Conservation (phyloP, 2,888 invertebrate genomes). For the Ecdyonurus torrentis region DNA sequence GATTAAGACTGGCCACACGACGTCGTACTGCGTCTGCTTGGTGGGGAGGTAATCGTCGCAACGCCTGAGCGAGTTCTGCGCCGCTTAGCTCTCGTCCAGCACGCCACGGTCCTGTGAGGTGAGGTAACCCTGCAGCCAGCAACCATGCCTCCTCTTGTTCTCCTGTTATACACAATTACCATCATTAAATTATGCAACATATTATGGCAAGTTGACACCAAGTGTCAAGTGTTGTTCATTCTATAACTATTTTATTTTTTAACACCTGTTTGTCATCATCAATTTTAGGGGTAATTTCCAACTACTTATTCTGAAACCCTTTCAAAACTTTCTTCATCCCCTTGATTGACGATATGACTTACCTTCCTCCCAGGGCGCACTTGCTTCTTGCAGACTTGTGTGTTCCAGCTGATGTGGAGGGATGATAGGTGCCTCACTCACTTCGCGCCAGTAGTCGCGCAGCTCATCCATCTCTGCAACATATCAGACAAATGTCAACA, state of each 20-base stretch:
- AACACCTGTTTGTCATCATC: too few species aligned
- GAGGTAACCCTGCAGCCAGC: slow-evolving; percentile 50
- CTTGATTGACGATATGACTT: too few species aligned
- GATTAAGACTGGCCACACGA: slow-evolving; percentile 56
- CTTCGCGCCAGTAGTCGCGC: background rate
- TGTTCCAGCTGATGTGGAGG: background rate
- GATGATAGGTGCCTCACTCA: background rate
- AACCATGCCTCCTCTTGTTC: slow-evolving; percentile 64
- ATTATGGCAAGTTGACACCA: too few species aligned
- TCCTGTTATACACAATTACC: slow-evolving; percentile 23
- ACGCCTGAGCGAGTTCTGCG: slow-evolving; percentile 42
- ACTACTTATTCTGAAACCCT: too few species aligned
- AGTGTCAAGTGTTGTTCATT: background rate
- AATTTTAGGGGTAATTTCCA: too few species aligned
- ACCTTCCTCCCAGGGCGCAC: background rate
- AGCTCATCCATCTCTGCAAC: background rate
- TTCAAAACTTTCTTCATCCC: too few species aligned
- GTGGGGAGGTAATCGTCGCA: slow-evolving; percentile 36
- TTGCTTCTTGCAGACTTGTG: background rate
- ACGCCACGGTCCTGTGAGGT: slow-evolving; percentile 51
- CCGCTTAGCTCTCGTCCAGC: slow-evolving; percentile 49
- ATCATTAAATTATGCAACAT: background rate
- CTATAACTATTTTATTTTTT: background rate
- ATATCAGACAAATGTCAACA: too few species aligned
- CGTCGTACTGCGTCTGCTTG: slow-evolving; percentile 63